Conservation (phyloP, 2,888 invertebrate species). For the Ferrisia virgata region DNA sequence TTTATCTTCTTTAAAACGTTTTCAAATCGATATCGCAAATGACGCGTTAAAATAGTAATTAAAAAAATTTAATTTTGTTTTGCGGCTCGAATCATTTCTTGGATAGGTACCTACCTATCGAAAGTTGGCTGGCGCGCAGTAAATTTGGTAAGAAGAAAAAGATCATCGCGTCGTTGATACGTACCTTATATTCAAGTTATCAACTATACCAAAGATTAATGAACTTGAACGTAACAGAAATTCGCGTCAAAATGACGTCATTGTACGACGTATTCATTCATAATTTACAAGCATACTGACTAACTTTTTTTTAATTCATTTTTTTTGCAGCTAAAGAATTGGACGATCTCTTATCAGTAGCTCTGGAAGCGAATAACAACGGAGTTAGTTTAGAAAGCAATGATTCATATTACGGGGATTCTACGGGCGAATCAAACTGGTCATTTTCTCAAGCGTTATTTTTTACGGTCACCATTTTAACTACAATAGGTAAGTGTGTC, state of each 20-base stretch:
- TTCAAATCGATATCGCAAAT: not conserved
- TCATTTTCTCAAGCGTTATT: slow-evolving; percentile 85
- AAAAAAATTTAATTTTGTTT: not conserved
- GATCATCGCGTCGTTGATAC: not conserved
- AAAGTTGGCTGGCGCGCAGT: too few relatives aligned
- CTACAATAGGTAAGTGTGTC: slow-evolving; percentile 75
- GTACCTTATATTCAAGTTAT: not conserved
- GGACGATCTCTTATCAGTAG: slow-evolving; percentile 67
- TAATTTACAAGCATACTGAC: not conserved
- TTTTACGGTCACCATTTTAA: slow-evolving; percentile 82
- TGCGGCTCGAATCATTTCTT: not conserved
- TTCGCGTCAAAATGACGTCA: not conserved
- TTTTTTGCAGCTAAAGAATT: slow-evolving; percentile 66
- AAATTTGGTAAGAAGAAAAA: not conserved
- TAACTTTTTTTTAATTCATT: not conserved
- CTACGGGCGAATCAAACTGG: slow-evolving; percentile 76
- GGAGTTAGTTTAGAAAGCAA: slow-evolving; percentile 75
- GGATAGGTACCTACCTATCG: not conserved
- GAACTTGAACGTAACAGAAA: not conserved
- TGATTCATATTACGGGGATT: slow-evolving; percentile 54
- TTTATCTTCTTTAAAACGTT: not conserved
- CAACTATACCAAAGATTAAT: not conserved
- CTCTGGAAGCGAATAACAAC: slow-evolving; percentile 71
- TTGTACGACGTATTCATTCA: not conserved
- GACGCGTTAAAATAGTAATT: not conserved